These are phyloP conservation scores for Bos javanicus DNA, from an alignment of 2,113 vertebrate genomes.

Conservation along the genomic window DNA sequence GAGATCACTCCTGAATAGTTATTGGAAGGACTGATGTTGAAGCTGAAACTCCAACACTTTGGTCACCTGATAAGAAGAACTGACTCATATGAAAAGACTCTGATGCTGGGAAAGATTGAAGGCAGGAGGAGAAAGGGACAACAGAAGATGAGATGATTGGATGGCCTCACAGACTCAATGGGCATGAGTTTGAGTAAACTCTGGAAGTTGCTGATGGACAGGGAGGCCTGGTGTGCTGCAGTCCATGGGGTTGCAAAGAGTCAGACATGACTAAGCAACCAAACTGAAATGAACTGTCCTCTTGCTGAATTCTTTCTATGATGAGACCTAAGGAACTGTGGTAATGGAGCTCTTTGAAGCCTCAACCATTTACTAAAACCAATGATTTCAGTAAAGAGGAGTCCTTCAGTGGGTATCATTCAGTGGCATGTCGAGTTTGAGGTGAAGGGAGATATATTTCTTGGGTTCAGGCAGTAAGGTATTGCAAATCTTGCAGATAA, in stretches of 20 bases:
- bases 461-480: not conserved
- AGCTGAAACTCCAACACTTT: not conserved
- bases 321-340: not conserved
- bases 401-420: not conserved
- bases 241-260: not conserved
- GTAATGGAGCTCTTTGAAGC: not conserved
- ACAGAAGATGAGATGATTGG: not conserved
- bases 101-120: not conserved
- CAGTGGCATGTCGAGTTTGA: not conserved
- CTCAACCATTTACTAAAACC: not conserved
- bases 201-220: not conserved
- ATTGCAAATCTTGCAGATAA: not conserved
- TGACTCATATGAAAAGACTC: too few relatives aligned
- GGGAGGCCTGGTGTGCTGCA: rapidly evolving
- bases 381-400: not conserved
- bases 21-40: not conserved
- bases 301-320: not conserved
- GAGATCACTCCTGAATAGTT: not conserved
- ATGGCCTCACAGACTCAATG: not conserved
- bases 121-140: not conserved
- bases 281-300: not conserved
- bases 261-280: not conserved
- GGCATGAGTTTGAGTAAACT: not conserved
- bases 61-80: not conserved
- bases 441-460: not conserved